Conservation (phyloP, 2,797 vertebrate species). For the Galaxias olidus region DNA sequence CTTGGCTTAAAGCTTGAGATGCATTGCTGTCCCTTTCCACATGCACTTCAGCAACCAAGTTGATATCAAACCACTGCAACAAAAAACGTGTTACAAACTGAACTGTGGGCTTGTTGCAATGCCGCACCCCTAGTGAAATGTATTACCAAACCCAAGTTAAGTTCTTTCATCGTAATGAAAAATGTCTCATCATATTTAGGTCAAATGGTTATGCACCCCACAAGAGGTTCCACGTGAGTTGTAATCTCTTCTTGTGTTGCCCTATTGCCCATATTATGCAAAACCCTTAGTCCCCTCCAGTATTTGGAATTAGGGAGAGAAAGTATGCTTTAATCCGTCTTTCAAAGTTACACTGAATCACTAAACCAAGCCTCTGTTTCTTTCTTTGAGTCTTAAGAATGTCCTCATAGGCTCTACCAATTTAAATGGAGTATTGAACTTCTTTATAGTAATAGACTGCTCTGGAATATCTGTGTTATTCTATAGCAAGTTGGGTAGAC, state of each 20-base stretch:
- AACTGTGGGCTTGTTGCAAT: too few species aligned
- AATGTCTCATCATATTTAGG: too few species aligned
- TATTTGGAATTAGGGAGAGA: constrained; percentile 37
- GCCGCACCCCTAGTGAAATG: too few species aligned
- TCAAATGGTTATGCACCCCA: constrained; percentile 16
- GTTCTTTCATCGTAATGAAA: too few species aligned
- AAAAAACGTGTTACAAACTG: too few species aligned
- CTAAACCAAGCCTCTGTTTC: constrained; percentile 50
- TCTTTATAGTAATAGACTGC: constrained; percentile 25
- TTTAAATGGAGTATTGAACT: constrained; percentile 46
- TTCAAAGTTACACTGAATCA: constrained; percentile 27
- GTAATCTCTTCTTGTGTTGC: constrained; percentile 66
- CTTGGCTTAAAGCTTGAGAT: too few species aligned
- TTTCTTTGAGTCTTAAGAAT: constrained; percentile 8
- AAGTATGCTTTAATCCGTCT: constrained; percentile 62
- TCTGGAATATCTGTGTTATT: constrained; percentile 27
- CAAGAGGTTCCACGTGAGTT: constrained; percentile 65
- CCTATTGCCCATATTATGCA: constrained; percentile 60
- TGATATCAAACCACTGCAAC: too few species aligned
- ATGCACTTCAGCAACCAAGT: too few species aligned
- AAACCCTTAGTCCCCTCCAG: constrained; percentile 64
- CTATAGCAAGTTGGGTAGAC: constrained; percentile 11
- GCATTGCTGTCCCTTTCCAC: too few species aligned
- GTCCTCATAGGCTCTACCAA: constrained; percentile 2
- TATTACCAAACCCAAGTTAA: too few species aligned